phyloP scores from a whole-genome alignment of 2,888 invertebrate species.

The Luperina testacea region DNA sequence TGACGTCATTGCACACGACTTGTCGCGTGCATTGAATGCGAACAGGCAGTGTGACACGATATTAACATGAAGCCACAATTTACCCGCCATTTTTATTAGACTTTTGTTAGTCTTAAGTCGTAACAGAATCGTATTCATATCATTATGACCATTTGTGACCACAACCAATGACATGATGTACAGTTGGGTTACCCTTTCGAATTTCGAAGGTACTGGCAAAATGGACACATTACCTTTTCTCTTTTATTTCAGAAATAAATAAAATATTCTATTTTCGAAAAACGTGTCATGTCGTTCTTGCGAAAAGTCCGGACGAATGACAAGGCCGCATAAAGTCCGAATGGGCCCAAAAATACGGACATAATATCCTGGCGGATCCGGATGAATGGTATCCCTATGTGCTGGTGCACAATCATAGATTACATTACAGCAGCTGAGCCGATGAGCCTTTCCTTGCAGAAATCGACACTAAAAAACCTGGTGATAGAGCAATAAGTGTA shows the following conservation, averaged over 20 bases:
- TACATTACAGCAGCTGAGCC: no score
- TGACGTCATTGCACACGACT: conserved; percentile 48
- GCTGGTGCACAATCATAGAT: neutral
- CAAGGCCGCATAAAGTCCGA: neutral
- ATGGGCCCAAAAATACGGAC: neutral
- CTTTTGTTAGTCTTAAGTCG: neutral
- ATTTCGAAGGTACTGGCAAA: neutral
- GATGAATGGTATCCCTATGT: neutral
- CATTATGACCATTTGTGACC: neutral
- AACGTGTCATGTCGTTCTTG: neutral
- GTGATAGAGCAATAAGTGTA: no score
- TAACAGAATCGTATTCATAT: neutral
- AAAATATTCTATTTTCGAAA: neutral
- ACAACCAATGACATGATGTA: neutral
- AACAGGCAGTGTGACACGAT: conserved; percentile 47
- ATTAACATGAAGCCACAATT: conserved; percentile 33
- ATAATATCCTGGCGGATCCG: neutral
- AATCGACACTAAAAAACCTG: neutral
- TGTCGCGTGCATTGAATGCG: conserved; percentile 39
- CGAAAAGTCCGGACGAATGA: neutral
- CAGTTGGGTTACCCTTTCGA: neutral
- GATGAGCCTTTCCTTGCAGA: neutral
- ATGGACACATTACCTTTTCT: neutral
- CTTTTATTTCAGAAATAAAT: neutral
- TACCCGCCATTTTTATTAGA: conserved; percentile 9